Conservation (phyloP, 1,140 invertebrate species). For the Dufourea novaeangliae region DNA sequence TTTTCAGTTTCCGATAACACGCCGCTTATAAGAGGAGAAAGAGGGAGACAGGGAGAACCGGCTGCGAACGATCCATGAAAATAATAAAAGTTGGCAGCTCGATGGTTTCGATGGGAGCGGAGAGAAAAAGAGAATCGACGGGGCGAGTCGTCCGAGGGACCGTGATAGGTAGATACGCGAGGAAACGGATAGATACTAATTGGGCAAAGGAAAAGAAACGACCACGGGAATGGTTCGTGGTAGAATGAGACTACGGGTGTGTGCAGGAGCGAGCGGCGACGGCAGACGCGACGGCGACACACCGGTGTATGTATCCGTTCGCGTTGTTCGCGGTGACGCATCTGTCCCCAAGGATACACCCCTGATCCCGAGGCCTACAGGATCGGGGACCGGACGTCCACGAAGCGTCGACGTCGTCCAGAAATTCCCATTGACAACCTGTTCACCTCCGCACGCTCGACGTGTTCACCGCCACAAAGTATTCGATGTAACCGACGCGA, state of each 20-base stretch:
- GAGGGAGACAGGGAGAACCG: no score
- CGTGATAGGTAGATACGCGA: slow-evolving; percentile 39
- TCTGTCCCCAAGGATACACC: slow-evolving; percentile 78
- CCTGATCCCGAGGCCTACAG: slow-evolving; percentile 61
- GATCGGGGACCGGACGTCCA: slow-evolving; percentile 56
- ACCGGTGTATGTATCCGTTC: slow-evolving; percentile 47
- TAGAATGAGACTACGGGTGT: slow-evolving; percentile 2
- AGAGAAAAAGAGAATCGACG: neutral
- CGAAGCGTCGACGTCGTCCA: slow-evolving; percentile 44
- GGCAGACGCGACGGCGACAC: slow-evolving; percentile 67
- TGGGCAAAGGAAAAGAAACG: slow-evolving; percentile 41
- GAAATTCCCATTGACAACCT: slow-evolving; percentile 70
- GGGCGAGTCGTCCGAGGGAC: neutral
- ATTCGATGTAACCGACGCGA: slow-evolving; percentile 44
- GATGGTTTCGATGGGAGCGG: slow-evolving; percentile 1
- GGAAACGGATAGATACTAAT: slow-evolving; percentile 52
- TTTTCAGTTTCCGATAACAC: neutral
- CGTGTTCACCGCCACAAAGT: slow-evolving; percentile 15
- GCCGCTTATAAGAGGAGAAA: no score
- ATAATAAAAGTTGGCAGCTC: slow-evolving; percentile 3
- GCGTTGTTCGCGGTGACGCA: slow-evolving; percentile 77
- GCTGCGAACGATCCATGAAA: neutral
- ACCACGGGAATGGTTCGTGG: neutral
- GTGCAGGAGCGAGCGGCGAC: slow-evolving; percentile 55
- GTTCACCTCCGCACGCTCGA: slow-evolving; percentile 52